A percentile compares a stretch with the other conserved stretches of the same genome.
Conservation (phyloP, 2,797 vertebrate species). For the Remorina albescens region DNA sequence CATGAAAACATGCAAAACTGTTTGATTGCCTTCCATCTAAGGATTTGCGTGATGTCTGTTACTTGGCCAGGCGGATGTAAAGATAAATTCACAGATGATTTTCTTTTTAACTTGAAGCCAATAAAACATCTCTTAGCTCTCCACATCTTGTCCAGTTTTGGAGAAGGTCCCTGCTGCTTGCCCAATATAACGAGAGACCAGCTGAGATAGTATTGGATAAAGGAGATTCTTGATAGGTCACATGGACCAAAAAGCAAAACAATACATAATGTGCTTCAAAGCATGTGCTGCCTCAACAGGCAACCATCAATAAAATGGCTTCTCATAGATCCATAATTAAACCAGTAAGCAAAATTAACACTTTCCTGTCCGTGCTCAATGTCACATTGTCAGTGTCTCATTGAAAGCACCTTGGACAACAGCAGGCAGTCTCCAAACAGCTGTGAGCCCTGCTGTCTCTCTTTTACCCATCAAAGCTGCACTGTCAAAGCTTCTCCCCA, state of each 20-base stretch:
- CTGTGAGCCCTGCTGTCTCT: constrained; percentile 53
- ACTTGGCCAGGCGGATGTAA: neutral
- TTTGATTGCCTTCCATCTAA: constrained; percentile 39
- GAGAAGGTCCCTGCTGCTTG: constrained; percentile 27
- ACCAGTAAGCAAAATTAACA: constrained; percentile 21
- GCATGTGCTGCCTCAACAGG: constrained; percentile 11
- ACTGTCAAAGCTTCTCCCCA: constrained; percentile 52
- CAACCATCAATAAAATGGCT: constrained; percentile 23
- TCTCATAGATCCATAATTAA: constrained; percentile 41
- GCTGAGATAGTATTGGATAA: constrained; percentile 28
- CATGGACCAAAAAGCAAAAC: constrained; percentile 22
- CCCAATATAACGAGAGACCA: constrained; percentile 35
- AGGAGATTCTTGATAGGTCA: constrained; percentile 36
- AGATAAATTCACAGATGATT: constrained; percentile 45
- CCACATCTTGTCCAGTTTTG: constrained; percentile 24
- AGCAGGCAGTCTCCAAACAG: constrained; percentile 38
- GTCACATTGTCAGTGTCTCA: constrained; percentile 46
- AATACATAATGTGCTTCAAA: constrained; percentile 18
- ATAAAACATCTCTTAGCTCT: constrained; percentile 32
- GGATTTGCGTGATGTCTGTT: constrained; percentile 12
- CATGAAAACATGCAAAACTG: constrained; percentile 37
- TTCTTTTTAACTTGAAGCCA: constrained; percentile 46
- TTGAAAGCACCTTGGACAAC: constrained; percentile 74
- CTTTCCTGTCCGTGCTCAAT: constrained; percentile 22
- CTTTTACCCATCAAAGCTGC: constrained; percentile 53